Evolutionary conservation across 2,113 vertebrate genomes (phyloP), one percentile per base, ranked within the genome.

Genomic region (Nicator chloris): DNA sequence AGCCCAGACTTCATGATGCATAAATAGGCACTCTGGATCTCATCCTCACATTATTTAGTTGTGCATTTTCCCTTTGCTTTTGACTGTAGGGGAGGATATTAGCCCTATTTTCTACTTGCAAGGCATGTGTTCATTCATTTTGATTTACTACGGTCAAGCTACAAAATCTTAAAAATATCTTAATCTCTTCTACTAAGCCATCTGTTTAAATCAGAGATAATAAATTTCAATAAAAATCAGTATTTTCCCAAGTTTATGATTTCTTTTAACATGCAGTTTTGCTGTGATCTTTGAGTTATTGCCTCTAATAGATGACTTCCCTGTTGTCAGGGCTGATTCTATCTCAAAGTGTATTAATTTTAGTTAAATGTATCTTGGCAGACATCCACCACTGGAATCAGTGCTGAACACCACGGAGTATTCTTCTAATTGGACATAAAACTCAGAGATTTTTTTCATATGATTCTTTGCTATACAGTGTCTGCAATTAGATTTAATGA

Each of bases 341-440:
- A 33, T 91, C 65, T 97, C 35, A 27, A 66, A 94, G 61, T 11
- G 21, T 83, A 91, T 96, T 97, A 90, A 87, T 82, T 93, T 82
- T 30, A 95, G 47, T 92, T 94, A 93, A 96, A 96, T 89, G 69
- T 61, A 44, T 91, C 88, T 96, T 96, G 93, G 93, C 90, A 93
- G 83, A 86, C 59, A 76, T 93, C 90, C 92, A 95, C 66, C 85
- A 39, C 30, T 72, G 53, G 88, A 95, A 84, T 77, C 70, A 81
- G 71, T 83, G 64, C 66, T 69, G 82, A 90, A 73, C 40, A 71
- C 33, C 37, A 81, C 4, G 15, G 27, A 92, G 60, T 91, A 71
- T 89, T 97, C 85, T 93, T 94, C 51, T 83, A 96, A 96, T 81
- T 90, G 82, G 56, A 79, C 51, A 54, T 94, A 76, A 94, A 86